These are phyloP conservation scores for Thalassarche chlororhynchos DNA, from an alignment of 2,113 vertebrate species.

Conservation along the genomic window DNA sequence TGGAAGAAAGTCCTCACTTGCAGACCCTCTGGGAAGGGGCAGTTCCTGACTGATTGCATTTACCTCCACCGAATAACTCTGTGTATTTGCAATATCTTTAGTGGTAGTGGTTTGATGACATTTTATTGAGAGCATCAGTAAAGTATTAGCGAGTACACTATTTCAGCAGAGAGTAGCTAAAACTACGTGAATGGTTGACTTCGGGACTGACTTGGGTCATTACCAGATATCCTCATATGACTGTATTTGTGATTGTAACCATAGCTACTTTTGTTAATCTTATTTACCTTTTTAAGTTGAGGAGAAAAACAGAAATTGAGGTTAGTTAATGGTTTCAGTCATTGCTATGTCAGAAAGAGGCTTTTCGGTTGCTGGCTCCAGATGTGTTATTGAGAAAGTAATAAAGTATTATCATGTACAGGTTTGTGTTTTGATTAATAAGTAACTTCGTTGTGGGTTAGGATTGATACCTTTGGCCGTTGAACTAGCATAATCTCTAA, in stretches of 20 bases:
- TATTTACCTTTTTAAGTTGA: not conserved
- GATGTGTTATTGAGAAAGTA: not conserved
- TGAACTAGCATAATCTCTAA: constrained; percentile 37
- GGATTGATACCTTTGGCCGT: constrained; percentile 38
- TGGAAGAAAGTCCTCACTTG: not conserved
- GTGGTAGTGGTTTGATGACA: not conserved
- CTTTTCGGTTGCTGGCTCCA: not conserved
- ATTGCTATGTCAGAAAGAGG: not conserved
- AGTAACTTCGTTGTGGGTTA: constrained; percentile 38
- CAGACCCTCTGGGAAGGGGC: not conserved
- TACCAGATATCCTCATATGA: not conserved
- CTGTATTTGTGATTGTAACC: not conserved
- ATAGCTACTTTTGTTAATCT: not conserved
- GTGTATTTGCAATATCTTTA: not conserved
- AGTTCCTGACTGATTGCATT: not conserved
- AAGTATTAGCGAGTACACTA: not conserved
- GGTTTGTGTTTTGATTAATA: constrained; percentile 55
- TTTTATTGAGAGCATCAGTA: not conserved
- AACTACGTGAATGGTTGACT: not conserved
- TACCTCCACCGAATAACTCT: not conserved
- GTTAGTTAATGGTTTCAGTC: not conserved
- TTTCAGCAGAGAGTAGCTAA: not conserved
- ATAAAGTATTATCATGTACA: not conserved
- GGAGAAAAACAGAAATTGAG: not conserved
- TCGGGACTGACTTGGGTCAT: not conserved